Evolutionary conservation across 2,888 invertebrate genomes (phyloP).

Genomic region (Morpho achilles): DNA sequence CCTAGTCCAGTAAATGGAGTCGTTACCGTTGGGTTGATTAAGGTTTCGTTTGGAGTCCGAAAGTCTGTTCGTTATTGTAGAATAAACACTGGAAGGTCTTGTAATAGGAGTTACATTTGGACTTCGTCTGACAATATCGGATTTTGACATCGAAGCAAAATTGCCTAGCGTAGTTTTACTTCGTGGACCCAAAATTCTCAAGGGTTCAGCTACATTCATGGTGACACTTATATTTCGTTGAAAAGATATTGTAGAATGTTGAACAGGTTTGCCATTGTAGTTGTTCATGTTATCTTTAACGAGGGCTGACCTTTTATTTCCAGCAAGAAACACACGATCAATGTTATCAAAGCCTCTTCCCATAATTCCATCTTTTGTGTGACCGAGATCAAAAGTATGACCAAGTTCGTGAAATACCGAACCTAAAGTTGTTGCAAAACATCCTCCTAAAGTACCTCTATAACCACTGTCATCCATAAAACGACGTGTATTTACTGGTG

Average conservation of each 20-base stretch:
- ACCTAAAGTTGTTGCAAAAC: constrained; percentile 94
- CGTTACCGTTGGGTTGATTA: constrained; percentile 64
- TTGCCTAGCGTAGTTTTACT: constrained; percentile 76
- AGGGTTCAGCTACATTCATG: constrained; percentile 79
- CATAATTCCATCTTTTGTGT: constrained; percentile 95
- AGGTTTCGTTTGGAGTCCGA: constrained; percentile 68
- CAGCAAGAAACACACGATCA: constrained; percentile 86
- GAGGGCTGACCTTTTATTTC: constrained; percentile 67
- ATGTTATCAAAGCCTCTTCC: constrained; percentile 93
- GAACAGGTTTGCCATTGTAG: constrained; percentile 78
- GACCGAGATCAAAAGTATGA: constrained; percentile 96
- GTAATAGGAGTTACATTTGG: constrained; percentile 76
- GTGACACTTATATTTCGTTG: constrained; percentile 81
- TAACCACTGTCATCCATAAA: constrained; percentile 96
- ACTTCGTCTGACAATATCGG: constrained; percentile 66
- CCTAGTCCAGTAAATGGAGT: constrained; percentile 80
- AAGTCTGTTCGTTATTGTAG: constrained; percentile 65
- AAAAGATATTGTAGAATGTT: constrained; percentile 80
- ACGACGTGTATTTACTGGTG: constrained; percentile 83
- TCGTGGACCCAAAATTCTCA: constrained; percentile 69
- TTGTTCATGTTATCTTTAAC: constrained; percentile 78
- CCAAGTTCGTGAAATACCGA: constrained; percentile 96
- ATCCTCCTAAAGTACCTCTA: constrained; percentile 91
- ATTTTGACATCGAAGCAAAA: constrained; percentile 69
- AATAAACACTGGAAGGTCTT: constrained; percentile 72